Base-by-base conservation (phyloP, 2,888 invertebrate genomes). In the Polydrusus tereticollis region DNA sequence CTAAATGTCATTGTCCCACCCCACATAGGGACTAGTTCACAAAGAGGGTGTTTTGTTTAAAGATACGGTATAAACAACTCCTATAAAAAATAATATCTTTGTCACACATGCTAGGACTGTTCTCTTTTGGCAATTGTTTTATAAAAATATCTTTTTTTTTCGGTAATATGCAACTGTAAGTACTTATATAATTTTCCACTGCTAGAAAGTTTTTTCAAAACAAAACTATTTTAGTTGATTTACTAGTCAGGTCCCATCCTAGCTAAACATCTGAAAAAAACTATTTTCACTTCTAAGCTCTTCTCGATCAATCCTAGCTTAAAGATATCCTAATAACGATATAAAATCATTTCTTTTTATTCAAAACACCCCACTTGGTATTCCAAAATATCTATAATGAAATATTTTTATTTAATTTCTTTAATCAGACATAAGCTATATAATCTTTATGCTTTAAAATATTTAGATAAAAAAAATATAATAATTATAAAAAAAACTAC, bases 1-100 rank as follows among this genome's bases (percentile, higher is more conserved):
- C 47, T 62, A 47, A 62, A 62, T 45, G 62, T 62, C 62, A 47
- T 62, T 14, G 26, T 33, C 62, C 62, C 45, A 18, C 33, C 12
- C 23, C 14, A 21, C 21, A 21, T 38, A 23, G 41, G 36, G 58
- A 58, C 58, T 55, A 36, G 26, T 38, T 58, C 23, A 23, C 36
- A 21, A 14, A 38, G n/a, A 21, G 58, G 41, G 58, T 58, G 41
- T 58, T 58, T 58, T 58, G 58, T 58, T 38, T 38, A 41, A 58
- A 58, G 29, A 58, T 58, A n/a, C 14, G 12, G 16, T 16, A n/a
- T 50, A 50, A 21, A 21, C 4, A 5, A 1, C 7, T 36, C 12
- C 12, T 36, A 36, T 36, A 36, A 36, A 36, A 8, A 36, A 36
- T 12, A 1, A 1, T n/a, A 36, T 36, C n/a, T n/a, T n/a, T n/a